Conservation (phyloP, 1,140 invertebrate genomes). For the Polyergus mexicanus region DNA sequence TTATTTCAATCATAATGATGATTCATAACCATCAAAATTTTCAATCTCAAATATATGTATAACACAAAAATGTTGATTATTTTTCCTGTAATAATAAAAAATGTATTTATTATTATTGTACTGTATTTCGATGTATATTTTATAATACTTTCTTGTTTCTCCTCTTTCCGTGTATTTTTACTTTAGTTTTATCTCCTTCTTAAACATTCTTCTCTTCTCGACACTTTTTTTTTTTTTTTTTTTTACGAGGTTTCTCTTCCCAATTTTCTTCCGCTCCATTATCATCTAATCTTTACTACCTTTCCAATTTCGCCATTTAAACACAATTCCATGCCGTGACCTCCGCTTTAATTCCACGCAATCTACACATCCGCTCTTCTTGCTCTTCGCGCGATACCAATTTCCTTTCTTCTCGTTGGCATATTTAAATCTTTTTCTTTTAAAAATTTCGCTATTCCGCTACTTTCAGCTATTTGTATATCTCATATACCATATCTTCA, state of each 20-base stretch:
- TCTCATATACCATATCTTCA: constrained; percentile 22
- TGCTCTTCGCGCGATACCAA: background rate
- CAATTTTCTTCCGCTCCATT: constrained; percentile 14
- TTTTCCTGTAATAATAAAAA: background rate
- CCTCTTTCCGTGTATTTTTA: background rate
- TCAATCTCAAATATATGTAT: background rate
- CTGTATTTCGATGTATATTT: background rate
- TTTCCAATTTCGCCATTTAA: constrained; percentile 22
- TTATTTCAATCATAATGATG: background rate
- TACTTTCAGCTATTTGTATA: constrained; percentile 4
- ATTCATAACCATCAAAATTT: background rate
- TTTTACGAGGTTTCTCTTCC: background rate
- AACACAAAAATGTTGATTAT: constrained; percentile 2
- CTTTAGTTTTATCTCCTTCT: background rate
- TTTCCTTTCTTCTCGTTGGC: background rate
- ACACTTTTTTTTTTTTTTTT: background rate
- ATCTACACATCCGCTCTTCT: constrained; percentile 23
- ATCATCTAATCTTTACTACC: constrained; percentile 34
- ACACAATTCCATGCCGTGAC: background rate
- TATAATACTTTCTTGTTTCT: background rate
- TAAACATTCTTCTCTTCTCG: background rate
- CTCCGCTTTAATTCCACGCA: constrained; percentile 15
- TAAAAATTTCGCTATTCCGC: constrained; percentile 20
- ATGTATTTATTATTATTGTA: background rate
- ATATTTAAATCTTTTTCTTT: background rate